A percentile compares a stretch with the other conserved stretches of the same genome.
Conservation (phyloP, 1,140 invertebrate species). For the Pseudachorutes palmiensis region DNA sequence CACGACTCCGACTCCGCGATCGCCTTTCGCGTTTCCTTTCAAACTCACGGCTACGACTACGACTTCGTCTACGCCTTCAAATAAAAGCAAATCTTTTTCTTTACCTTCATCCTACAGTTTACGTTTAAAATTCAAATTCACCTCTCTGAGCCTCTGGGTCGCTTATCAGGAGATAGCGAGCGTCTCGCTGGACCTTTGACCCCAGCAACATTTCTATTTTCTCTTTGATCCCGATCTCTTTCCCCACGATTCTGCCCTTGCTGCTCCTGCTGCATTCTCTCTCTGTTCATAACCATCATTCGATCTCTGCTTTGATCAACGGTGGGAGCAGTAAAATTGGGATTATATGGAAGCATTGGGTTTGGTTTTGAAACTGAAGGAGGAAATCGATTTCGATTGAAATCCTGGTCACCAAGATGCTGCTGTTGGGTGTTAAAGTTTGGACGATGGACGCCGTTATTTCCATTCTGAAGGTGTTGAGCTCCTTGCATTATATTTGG, state of each 20-base stretch:
- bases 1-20: slow-evolving; percentile 9
- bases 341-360: background rate
- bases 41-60: slow-evolving; percentile 30
- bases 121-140: too few species aligned
- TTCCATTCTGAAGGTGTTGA: background rate
- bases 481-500: background rate
- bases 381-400: background rate
- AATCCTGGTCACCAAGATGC: too few species aligned
- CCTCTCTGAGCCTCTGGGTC: background rate
- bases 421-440: background rate
- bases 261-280: background rate
- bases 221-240: too few species aligned
- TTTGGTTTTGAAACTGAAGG: too few species aligned
- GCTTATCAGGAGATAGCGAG: background rate
- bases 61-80: slow-evolving; percentile 12
- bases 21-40: slow-evolving; percentile 11
- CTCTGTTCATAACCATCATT: too few species aligned
- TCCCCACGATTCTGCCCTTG: background rate
- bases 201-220: background rate
- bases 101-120: too few species aligned
- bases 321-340: background rate
- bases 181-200: background rate
- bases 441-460: background rate
- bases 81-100: too few species aligned
- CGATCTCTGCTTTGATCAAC: background rate